phyloP scores from a whole-genome alignment of 2,888 invertebrate species.

The Athalia circularis region DNA sequence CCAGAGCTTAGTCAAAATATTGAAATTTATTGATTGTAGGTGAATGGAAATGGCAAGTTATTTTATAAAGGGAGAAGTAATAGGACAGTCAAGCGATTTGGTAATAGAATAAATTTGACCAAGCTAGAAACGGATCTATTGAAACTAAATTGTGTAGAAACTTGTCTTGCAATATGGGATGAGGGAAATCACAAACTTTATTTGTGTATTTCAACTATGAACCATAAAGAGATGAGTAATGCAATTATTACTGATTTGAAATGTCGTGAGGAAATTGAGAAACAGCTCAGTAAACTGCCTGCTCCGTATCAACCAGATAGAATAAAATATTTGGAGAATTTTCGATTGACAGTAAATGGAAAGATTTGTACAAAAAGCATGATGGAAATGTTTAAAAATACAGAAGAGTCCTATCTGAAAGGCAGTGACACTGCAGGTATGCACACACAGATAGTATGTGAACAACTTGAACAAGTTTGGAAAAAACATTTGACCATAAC shows the following conservation, averaged over 20 bases:
- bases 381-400: constrained; percentile 70
- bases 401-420: constrained; percentile 58
- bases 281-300: constrained; percentile 73
- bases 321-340: constrained; percentile 76
- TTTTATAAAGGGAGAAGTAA: constrained; percentile 83
- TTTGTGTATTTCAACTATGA: constrained; percentile 74
- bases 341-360: constrained; percentile 83
- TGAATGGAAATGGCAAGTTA: constrained; percentile 75
- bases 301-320: constrained; percentile 80
- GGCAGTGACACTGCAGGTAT: not conserved
- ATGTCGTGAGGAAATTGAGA: constrained; percentile 65
- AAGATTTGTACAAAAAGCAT: constrained; percentile 79
- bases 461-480: constrained; percentile 58
- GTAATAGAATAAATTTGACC: constrained; percentile 81
- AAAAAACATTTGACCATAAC: constrained; percentile 56
- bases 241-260: constrained; percentile 59
- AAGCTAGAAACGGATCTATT: constrained; percentile 76
- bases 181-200: constrained; percentile 61
- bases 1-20: constrained; percentile 19
- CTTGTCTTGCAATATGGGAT: constrained; percentile 78
- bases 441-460: constrained; percentile 52
- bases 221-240: constrained; percentile 61
- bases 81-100: constrained; percentile 85
- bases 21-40: constrained; percentile 60
- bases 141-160: constrained; percentile 74